Evolutionary conservation across 2,888 invertebrate genomes (phyloP), one percentile per base, ranked within the genome.

Genomic region (Oeneis ivallda): DNA sequence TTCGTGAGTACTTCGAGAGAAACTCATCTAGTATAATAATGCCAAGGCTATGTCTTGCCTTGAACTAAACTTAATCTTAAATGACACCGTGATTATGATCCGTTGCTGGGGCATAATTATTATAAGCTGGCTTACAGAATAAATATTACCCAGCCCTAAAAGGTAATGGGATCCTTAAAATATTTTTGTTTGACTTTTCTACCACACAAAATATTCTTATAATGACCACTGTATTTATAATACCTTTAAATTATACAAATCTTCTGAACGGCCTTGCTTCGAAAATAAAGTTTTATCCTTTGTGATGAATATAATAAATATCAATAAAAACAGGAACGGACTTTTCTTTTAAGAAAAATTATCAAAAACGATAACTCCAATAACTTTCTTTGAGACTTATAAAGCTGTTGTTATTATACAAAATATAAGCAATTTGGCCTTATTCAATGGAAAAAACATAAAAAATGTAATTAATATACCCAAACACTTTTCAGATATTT

Each of bases 401-500:
- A 17, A 2, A 6, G 2, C 45, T 47, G 15, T 41, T n/a, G n/a
- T n/a, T n/a, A n/a, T n/a, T n/a, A 8, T 7, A 1, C 9, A 7
- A 37, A 9, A 37, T 37, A 5, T 37, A 37, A 37, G 37, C 2
- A 26, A 26, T 37, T 37, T 37, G 37, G 7, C 37, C 37, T 37
- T 0, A 7, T 7, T 37, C 41, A 43, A 13, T 43, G 41, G 13
- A 9, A 43, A 0, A 37, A 43, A 1, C 11, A 37, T 43, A 43
- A 41, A 41, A 41, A 2, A 26, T 26, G 4, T 26, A 26, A 4
- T 13, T 43, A 13, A 13, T 9, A 13, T 43, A 8, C 2, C 15
- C 13, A 9, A 37, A 15, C 1, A 37, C 10, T 61, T 26, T 61
- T 9, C 79, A 82, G 92, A 91, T 70, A 92, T 94, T 68, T 91